Percentiles rank a stretch among this genome's conserved stretches.
Conservation (phyloP, 2,888 invertebrate genomes). For the Volucella inanis region DNA sequence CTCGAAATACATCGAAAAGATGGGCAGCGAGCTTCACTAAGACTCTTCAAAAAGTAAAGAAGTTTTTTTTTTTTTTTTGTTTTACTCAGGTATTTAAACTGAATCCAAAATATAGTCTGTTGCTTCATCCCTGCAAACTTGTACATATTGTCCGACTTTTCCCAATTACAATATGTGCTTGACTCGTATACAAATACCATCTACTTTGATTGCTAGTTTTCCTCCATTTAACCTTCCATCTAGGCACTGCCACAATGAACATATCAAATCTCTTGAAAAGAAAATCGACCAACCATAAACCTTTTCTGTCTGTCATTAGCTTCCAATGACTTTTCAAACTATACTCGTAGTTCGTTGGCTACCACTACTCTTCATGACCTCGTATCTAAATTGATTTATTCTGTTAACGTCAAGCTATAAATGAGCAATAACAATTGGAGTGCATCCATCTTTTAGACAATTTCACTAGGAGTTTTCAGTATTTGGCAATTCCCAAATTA, state of each 20-base stretch:
- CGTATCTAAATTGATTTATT: slow-evolving; percentile 60
- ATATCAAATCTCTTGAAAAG: background rate
- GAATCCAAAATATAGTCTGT: too few relatives aligned
- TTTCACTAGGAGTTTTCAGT: slow-evolving; percentile 22
- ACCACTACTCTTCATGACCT: background rate
- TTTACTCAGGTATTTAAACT: too few relatives aligned
- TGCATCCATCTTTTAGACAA: slow-evolving; percentile 47
- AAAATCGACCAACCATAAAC: slow-evolving; percentile 30
- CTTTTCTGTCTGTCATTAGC: slow-evolving; percentile 37
- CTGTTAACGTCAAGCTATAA: slow-evolving; percentile 60
- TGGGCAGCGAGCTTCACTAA: too few relatives aligned
- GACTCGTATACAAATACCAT: too few relatives aligned
- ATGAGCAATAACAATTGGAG: slow-evolving; percentile 34
- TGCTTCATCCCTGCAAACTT: too few relatives aligned
- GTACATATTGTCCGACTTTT: too few relatives aligned
- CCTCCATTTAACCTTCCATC: too few relatives aligned
- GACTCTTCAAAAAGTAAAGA: too few relatives aligned
- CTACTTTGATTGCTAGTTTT: too few relatives aligned
- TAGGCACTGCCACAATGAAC: slow-evolving; percentile 17
- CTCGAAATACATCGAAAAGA: too few relatives aligned
- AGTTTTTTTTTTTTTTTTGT: too few relatives aligned
- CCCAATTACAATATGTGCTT: too few relatives aligned
- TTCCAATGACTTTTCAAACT: slow-evolving; percentile 8
- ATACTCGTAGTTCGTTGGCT: background rate
- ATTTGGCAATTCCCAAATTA: slow-evolving; percentile 56